Evolutionary conservation across 1,140 invertebrate species (phyloP), one percentile per base, ranked within the genome.

Genomic region (Odontomachus brunneus): DNA sequence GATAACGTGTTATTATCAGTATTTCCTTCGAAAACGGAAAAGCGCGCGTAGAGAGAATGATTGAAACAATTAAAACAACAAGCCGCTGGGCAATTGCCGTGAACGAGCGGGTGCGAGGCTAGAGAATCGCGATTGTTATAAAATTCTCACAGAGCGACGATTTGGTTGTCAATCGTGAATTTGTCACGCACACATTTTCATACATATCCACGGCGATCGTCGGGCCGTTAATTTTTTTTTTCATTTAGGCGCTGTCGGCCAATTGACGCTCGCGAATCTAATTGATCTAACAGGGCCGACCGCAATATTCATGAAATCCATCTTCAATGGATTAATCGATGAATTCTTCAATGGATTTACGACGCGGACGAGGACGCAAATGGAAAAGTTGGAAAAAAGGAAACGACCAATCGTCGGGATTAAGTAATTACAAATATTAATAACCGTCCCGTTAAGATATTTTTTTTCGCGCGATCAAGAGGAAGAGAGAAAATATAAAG

Each of bases 361-460:
- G 22, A 60, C 38, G 17, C 55, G n/a, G n/a, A 60, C 24, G 53
- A 33, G 66, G 19, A 69, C 49, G 19, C 29, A 53, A n/a, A 55
- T 53, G 51, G 53, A 78, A 66, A 67, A 55, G 53, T n/a, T n/a
- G 74, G 29, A 5, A 5, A 33, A 33, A 33, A 33, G 29, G 5
- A 33, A 33, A 33, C 29, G 48, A 78, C 38, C 49, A 78, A 69
- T 78, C 49, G 75, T 49, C 19, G 44, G 44, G 44, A 29, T 69
- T 78, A 69, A 69, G 33, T 78, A 78, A 78, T 66, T 82, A 71
- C 71, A 38, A 83, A 83, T 80, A 80, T 76, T 51, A 65, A 67
- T 74, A 85, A 87, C 85, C 85, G 85, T 87, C 85, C 85, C 49
- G 71, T 82, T 57, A 84, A 87, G 82, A 74, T 67, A 59, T 74